phyloP scores from a whole-genome alignment of 2,113 vertebrate genomes.

The Sylvilagus bachmani region DNA sequence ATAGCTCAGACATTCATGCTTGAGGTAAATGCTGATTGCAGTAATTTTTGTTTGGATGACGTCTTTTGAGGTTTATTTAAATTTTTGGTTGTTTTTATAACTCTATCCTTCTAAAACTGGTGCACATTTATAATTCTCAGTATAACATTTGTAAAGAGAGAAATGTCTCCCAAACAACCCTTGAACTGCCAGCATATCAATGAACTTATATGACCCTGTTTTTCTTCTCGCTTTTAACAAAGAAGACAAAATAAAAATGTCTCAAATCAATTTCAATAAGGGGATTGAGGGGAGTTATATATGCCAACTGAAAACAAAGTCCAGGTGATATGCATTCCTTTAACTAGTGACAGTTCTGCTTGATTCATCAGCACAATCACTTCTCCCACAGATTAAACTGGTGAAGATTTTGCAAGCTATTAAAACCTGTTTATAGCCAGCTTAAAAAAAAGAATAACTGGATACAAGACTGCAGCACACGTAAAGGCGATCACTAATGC shows the following conservation, averaged over 20 bases:
- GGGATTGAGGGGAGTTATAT: background rate
- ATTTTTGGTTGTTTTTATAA: background rate
- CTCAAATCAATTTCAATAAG: background rate
- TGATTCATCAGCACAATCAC: constrained; percentile 8
- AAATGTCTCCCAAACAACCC: background rate
- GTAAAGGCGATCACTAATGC: constrained; percentile 24
- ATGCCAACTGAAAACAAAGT: constrained; percentile 45
- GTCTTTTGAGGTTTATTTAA: constrained; percentile 12
- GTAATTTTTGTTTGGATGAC: constrained; percentile 9
- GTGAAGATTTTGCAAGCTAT: constrained; percentile 54
- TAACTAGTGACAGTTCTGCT: background rate
- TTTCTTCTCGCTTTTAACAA: constrained; percentile 38
- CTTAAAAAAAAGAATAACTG: background rate
- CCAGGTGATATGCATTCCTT: background rate
- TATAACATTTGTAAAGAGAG: background rate
- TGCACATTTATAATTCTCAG: constrained; percentile 21
- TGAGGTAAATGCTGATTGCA: background rate
- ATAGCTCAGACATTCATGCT: background rate
- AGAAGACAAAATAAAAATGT: background rate
- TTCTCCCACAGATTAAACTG: background rate
- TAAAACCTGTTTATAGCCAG: constrained; percentile 6
- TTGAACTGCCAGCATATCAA: background rate
- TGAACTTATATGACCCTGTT: background rate
- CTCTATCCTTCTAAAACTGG: background rate
- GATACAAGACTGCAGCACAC: background rate